Evolutionary conservation across 2,113 vertebrate species (phyloP), one percentile per base, ranked within the genome.

Genomic region (Lathamus discolor): DNA sequence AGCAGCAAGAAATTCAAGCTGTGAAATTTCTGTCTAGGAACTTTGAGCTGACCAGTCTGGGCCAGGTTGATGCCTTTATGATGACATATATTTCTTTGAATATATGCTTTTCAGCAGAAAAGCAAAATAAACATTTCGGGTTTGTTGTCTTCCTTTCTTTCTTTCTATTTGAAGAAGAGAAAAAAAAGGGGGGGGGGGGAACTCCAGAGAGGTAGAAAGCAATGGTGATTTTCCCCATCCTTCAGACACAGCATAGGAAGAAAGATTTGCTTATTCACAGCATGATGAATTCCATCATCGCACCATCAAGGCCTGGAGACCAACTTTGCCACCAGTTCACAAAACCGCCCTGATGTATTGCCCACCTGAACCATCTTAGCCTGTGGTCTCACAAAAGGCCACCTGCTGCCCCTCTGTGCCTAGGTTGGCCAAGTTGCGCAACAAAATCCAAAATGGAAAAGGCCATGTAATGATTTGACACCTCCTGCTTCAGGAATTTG

Each of bases 341-440:
- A 39, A 43, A 41, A 10, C 0, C 0, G 0, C 6, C 17, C 12
- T 0, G 2, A 1, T 70, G 69, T 29, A 54, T 20, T 37, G n/a
- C 39, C 25, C 41, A 27, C 52, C 25, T 37, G 73, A 88, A 54
- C 39, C 51, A 33, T 12, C 25, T 54, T 59, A 79, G 46, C 39
- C 52, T 62, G 52, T 17, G n/a, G 51, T 39, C 59, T 68, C 61
- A 67, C 9, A 1, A 39, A 76, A 86, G 55, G 28, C 49, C 33
- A 44, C 49, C 57, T 37, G 23, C 64, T 44, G 28, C 17, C 27
- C 11, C 31, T 44, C 61, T 68, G 14, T n/a, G 46, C 46, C 43
- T 15, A 20, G 13, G 23, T 27, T 73, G 52, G 59, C 35, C 66
- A 73, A 29, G 23, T 9, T 78, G 46, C 43, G 59, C 46, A 67